Evolutionary conservation across 2,888 invertebrate species (phyloP), one percentile per base, ranked within the genome.

Genomic region (Allophyes oxyacanthae): DNA sequence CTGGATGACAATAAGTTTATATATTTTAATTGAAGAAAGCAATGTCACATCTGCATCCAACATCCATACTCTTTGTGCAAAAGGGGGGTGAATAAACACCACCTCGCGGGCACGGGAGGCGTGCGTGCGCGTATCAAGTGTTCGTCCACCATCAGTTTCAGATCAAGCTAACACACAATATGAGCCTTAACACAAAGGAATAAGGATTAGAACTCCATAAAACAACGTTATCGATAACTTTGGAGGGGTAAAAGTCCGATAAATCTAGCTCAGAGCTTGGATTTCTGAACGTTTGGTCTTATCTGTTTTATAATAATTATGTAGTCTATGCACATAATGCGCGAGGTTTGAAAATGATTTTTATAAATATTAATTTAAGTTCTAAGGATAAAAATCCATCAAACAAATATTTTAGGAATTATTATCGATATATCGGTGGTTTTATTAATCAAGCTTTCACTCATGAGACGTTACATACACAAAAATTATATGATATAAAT

Each of bases 1-100:
- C n/a, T n/a, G n/a, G n/a, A n/a, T n/a, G n/a, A n/a, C n/a, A n/a
- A n/a, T n/a, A n/a, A n/a, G n/a, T n/a, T n/a, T n/a, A n/a, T n/a
- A n/a, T 28, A 10, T 6, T 52, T 30, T 6, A n/a, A 28, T 6
- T 26, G 6, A 11, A 1, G 20, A 69, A 45, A 49, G 9, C 28
- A 30, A 13, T 49, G 48, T 6, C 65, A 0, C 26, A 42, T 71
- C 68, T 59, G 42, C 58, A 55, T 36, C 45, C 53, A 25, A 51
- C 26, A 37, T 63, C 30, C 25, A 64, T 79, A 77, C 42, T 86
- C 87, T 86, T 72, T 83, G 83, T 50, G 26, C 20, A 49, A 43
- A 61, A 75, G 77, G 89, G 71, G 88, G 91, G 87, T 86, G 88
- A 87, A 85, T 78, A 86, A 85, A 90, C 87, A 89, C 85, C 86